Evolutionary conservation across 2,797 vertebrate species (phyloP).

Genomic region (Hybognathus amarus): DNA sequence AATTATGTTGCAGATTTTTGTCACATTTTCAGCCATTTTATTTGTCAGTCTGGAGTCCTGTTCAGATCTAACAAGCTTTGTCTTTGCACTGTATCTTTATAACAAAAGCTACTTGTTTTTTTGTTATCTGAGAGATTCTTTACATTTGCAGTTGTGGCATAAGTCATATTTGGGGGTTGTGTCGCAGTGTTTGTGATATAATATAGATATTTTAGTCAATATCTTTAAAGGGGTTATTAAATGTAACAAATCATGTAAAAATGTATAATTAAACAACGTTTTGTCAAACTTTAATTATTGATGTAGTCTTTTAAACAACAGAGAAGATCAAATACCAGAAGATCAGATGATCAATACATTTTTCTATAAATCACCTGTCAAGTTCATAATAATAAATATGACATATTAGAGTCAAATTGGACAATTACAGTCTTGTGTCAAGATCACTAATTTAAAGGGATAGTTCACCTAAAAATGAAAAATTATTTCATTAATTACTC

Average conservation of each 20-base stretch:
- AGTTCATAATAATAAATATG: too few species aligned
- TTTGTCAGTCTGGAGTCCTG: background rate
- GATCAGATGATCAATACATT: background rate
- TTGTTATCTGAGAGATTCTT: background rate
- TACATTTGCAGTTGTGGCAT: background rate
- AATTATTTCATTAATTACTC: too few species aligned
- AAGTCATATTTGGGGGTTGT: background rate
- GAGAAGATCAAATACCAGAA: background rate
- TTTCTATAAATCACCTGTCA: too few species aligned
- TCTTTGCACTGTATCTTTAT: background rate
- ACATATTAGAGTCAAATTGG: too few species aligned
- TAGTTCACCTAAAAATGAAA: too few species aligned
- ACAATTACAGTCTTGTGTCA: too few species aligned
- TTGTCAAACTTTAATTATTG: background rate
- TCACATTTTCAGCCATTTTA: background rate
- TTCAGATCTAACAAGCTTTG: background rate
- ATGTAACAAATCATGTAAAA: background rate
- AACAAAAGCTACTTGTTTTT: slow-evolving; percentile 7
- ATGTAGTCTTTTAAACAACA: background rate
- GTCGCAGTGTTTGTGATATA: background rate
- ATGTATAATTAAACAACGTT: background rate
- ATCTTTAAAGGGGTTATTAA: background rate
- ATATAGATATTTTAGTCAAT: background rate
- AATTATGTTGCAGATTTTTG: background rate
- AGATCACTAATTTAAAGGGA: too few species aligned